phyloP scores from a whole-genome alignment of 2,888 invertebrate species.

The Lasioglossum zephyrum region DNA sequence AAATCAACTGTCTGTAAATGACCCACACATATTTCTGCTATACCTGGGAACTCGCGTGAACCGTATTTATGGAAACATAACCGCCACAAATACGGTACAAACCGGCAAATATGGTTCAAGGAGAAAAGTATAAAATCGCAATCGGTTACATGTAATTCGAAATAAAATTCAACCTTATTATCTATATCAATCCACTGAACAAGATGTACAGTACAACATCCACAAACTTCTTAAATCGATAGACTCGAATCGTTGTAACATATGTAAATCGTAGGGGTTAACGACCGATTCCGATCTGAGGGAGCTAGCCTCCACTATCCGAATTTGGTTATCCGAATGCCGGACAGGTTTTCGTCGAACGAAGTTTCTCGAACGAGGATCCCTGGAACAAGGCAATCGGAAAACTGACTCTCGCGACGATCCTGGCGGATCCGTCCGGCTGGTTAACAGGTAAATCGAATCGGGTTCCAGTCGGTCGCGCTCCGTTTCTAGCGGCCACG shows the following conservation, averaged over 20 bases:
- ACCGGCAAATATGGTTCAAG: background rate
- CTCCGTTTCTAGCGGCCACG: slow-evolving; percentile 35
- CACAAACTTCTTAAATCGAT: too few species aligned
- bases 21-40: background rate
- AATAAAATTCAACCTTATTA: too few species aligned
- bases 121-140: background rate
- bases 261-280: too few species aligned
- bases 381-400: background rate
- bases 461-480: slow-evolving; percentile 46
- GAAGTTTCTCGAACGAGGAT: background rate
- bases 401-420: background rate
- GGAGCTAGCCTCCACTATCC: background rate
- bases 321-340: background rate
- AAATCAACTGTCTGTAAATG: too few species aligned
- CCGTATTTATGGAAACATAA: background rate
- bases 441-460: slow-evolving; percentile 41
- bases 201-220: too few species aligned
- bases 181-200: too few species aligned
- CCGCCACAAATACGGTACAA: background rate
- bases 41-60: background rate
- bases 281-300: too few species aligned
- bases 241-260: too few species aligned
- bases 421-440: background rate
- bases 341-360: background rate
- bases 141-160: too few species aligned